These are phyloP conservation scores for Lycodopsis pacificus DNA, from an alignment of 2,797 vertebrate species.

Conservation along the genomic window DNA sequence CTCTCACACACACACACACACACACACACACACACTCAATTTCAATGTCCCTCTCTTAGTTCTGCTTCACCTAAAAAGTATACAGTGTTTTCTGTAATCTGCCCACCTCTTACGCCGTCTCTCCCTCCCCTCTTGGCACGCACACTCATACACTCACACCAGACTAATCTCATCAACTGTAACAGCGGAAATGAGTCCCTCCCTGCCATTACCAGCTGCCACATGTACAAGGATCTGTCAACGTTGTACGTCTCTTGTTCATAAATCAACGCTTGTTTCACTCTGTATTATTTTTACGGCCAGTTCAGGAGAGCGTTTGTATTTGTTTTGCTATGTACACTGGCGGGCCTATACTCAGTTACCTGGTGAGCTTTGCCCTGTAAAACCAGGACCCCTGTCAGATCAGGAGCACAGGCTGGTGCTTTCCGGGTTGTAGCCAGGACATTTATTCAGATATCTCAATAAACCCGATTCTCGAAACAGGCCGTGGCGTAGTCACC, in stretches of 20 bases:
- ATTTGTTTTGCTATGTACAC: background rate
- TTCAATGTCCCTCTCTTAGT: constrained; percentile 49
- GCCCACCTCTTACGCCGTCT: constrained; percentile 19
- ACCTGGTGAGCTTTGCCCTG: background rate
- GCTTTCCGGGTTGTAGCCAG: background rate
- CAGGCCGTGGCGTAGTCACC: too few relatives aligned
- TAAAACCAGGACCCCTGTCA: background rate
- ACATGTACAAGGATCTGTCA: constrained; percentile 36
- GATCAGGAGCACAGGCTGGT: background rate
- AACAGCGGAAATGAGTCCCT: constrained; percentile 62
- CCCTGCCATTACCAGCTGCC: constrained; percentile 50
- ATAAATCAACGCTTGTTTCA: constrained; percentile 4
- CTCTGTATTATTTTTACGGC: background rate
- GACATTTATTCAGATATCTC: background rate
- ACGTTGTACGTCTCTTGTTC: constrained; percentile 5
- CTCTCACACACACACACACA: background rate
- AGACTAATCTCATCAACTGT: constrained; percentile 70
- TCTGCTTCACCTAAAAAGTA: constrained; percentile 22
- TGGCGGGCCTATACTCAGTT: background rate
- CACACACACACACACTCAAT: background rate
- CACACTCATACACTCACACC: constrained; percentile 1
- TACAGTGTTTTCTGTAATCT: constrained; percentile 51
- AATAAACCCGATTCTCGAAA: background rate
- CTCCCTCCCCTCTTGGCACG: constrained; percentile 27
- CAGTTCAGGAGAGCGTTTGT: background rate